A percentile compares a stretch with the other conserved stretches of the same genome.
These are phyloP conservation scores for Gymnocheta viridis DNA, from an alignment of 2,888 invertebrate species.

Conservation along the genomic window DNA sequence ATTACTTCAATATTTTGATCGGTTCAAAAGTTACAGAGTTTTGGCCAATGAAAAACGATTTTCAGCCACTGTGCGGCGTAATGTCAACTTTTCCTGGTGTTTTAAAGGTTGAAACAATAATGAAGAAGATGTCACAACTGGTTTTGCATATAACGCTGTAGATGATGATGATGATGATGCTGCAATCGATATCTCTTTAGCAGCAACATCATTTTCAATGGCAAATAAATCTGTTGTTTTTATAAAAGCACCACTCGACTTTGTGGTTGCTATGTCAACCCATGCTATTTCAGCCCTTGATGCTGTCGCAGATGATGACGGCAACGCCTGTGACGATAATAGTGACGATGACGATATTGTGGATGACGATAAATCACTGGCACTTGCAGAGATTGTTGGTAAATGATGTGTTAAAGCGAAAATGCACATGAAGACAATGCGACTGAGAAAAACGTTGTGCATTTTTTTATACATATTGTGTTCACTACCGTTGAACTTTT, in stretches of 20 bases:
- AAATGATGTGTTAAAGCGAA: conserved; percentile 70
- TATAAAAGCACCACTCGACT: conserved; percentile 60
- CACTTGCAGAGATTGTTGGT: conserved; percentile 67
- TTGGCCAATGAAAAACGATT: no score
- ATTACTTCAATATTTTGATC: no score
- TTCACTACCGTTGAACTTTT: conserved; percentile 35
- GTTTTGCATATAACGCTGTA: background rate
- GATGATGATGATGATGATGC: conserved; percentile 13
- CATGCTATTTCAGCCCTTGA: conserved; percentile 9
- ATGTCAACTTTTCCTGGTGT: conserved; percentile 25
- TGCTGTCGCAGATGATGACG: conserved; percentile 8
- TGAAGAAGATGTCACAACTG: conserved; percentile 10
- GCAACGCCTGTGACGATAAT: conserved; percentile 3
- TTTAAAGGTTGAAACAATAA: background rate
- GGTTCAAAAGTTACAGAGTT: no score
- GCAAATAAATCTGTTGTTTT: conserved; percentile 75
- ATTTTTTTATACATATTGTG: conserved; percentile 26
- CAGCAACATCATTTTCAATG: conserved; percentile 76
- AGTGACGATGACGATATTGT: conserved; percentile 29
- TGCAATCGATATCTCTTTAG: conserved; percentile 62
- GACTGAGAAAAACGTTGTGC: conserved; percentile 45
- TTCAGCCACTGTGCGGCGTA: no score
- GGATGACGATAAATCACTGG: conserved; percentile 65
- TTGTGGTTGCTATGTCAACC: conserved; percentile 49
- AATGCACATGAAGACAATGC: conserved; percentile 64